Evolutionary conservation across 1,140 invertebrate species (phyloP).

Genomic region (Drosophila obscura): DNA sequence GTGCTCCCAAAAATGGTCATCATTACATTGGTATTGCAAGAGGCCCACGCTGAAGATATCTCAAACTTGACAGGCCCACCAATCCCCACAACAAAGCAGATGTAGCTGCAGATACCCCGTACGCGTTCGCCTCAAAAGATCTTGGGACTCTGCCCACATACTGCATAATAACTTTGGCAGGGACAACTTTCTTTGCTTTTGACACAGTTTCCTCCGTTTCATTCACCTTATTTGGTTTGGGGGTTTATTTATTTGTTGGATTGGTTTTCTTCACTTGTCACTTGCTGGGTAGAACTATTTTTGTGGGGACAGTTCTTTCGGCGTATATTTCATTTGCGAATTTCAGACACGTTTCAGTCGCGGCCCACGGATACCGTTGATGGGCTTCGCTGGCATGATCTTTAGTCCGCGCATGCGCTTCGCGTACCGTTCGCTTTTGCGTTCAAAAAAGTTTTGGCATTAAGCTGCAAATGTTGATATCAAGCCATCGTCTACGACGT

Average conservation of each 20-base stretch:
- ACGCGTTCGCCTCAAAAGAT: slow-evolving; percentile 20
- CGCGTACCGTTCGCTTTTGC: slow-evolving; percentile 46
- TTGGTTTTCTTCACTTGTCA: slow-evolving; percentile 44
- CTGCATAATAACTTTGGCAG: not conserved
- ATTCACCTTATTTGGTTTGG: slow-evolving; percentile 63
- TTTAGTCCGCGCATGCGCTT: slow-evolving; percentile 60
- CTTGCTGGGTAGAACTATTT: slow-evolving; percentile 25
- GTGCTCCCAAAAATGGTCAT: slow-evolving; percentile 60
- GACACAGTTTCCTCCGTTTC: slow-evolving; percentile 66
- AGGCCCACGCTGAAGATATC: slow-evolving; percentile 48
- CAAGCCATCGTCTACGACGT: too few relatives aligned
- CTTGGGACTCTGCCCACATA: slow-evolving; percentile 35
- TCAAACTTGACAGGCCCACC: slow-evolving; percentile 44
- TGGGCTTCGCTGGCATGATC: slow-evolving; percentile 37
- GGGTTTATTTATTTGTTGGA: slow-evolving; percentile 20
- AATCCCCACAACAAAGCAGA: slow-evolving; percentile 11
- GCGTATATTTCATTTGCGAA: slow-evolving; percentile 42
- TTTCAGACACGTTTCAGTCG: slow-evolving; percentile 67
- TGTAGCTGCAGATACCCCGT: slow-evolving; percentile 20
- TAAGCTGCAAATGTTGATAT: too few relatives aligned
- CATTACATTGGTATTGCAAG: slow-evolving; percentile 55
- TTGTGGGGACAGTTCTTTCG: slow-evolving; percentile 30
- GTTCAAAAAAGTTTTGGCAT: slow-evolving; percentile 3
- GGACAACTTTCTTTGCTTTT: slow-evolving; percentile 65
- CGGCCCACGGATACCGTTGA: slow-evolving; percentile 43